phyloP scores from a whole-genome alignment of 2,797 vertebrate genomes.

The Cercopithecus diana region DNA sequence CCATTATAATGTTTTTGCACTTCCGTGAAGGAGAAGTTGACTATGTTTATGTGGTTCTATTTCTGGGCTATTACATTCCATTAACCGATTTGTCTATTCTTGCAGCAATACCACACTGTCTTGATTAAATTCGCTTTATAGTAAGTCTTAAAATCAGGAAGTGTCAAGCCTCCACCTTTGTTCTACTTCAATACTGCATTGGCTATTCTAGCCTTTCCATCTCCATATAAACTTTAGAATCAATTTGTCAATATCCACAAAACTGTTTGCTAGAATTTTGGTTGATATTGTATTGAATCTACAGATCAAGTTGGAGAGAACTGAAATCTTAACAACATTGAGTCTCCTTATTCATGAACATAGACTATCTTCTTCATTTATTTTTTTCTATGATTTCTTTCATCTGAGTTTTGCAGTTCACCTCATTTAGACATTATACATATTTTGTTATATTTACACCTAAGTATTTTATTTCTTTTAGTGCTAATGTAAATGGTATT shows the following conservation, averaged over 20 bases:
- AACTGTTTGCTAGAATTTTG: neutral
- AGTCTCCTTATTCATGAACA: neutral
- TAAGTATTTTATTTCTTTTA: neutral
- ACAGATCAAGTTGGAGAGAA: neutral
- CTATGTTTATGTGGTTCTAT: neutral
- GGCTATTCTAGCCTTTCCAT: neutral
- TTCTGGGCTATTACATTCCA: neutral
- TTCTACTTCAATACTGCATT: neutral
- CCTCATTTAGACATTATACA: neutral
- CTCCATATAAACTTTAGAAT: neutral
- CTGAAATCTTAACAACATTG: neutral
- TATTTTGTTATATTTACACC: neutral
- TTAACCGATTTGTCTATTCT: neutral
- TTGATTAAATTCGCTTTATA: neutral
- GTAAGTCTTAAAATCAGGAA: neutral
- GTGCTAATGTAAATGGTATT: neutral
- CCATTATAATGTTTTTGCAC: neutral
- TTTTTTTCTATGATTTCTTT: neutral
- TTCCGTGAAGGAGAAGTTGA: neutral
- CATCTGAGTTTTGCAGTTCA: neutral
- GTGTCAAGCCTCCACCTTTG: neutral
- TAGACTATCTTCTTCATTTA: neutral
- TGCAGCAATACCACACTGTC: neutral
- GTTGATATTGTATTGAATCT: neutral
- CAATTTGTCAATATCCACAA: neutral